Evolutionary conservation across 2,888 invertebrate species (phyloP).

Genomic region (Macrophya alboannulata): DNA sequence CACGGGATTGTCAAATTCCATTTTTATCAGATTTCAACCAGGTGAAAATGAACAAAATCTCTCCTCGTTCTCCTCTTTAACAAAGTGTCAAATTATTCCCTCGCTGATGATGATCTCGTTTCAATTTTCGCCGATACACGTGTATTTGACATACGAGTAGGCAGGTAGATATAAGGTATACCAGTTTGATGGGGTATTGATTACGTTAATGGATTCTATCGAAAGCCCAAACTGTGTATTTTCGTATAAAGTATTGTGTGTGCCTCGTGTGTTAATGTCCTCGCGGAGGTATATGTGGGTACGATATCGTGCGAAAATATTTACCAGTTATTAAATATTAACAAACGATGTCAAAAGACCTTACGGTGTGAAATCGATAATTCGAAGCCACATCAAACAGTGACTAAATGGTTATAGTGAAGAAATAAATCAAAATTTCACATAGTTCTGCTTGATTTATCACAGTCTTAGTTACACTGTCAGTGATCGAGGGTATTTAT

Average conservation of each 20-base stretch:
- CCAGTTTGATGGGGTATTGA: constrained; percentile 19
- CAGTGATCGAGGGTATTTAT: constrained; percentile 26
- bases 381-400: background rate
- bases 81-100: background rate
- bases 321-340: background rate
- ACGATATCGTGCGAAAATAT: background rate
- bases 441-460: background rate
- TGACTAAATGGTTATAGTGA: background rate
- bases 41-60: background rate
- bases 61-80: background rate
- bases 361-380: background rate
- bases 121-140: background rate
- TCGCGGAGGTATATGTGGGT: background rate
- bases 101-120: background rate
- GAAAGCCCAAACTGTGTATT: background rate
- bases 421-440: background rate
- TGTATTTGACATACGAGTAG: background rate
- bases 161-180: background rate
- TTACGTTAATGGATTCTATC: constrained; percentile 29
- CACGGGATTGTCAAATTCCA: no score
- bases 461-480: background rate
- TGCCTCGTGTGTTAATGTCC: background rate
- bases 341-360: background rate
- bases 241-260: background rate
- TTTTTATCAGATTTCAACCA: no score